Conservation (phyloP, 2,888 invertebrate genomes). For the Amiota mariae region DNA sequence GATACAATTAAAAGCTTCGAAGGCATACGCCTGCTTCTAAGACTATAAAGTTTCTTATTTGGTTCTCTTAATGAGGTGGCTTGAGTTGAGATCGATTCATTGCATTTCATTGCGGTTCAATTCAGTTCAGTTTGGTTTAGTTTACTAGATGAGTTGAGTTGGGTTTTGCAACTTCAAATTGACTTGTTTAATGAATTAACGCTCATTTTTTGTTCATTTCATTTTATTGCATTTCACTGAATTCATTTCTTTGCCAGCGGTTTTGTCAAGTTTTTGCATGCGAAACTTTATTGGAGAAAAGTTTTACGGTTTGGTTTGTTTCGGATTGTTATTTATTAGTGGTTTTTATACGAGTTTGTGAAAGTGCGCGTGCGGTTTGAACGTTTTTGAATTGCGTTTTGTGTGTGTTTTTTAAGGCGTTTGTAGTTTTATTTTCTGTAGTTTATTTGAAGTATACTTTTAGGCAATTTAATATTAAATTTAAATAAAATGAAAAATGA, state of each 20-base stretch:
- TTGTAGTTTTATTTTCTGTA: constrained; percentile 13
- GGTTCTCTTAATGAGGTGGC: constrained; percentile 32
- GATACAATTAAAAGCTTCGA: constrained; percentile 54
- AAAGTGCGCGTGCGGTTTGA: too few species aligned
- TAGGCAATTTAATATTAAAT: constrained; percentile 10
- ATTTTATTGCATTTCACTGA: background rate
- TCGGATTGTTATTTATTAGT: constrained; percentile 26
- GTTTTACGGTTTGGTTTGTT: background rate
- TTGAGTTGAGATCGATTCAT: background rate
- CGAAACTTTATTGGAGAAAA: background rate
- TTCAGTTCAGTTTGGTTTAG: constrained; percentile 5
- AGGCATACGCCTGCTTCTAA: background rate
- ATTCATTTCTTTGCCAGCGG: constrained; percentile 17
- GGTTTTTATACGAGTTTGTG: constrained; percentile 16
- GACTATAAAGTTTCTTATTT: background rate
- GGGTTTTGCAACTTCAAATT: constrained; percentile 18
- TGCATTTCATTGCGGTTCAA: background rate
- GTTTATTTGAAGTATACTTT: constrained; percentile 36
- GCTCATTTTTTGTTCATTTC: background rate
- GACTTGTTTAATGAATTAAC: constrained; percentile 34
- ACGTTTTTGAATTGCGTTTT: too few species aligned
- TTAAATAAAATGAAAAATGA: too few species aligned
- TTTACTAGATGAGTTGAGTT: background rate
- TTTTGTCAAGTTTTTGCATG: background rate
- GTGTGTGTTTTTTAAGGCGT: background rate